These are phyloP conservation scores for Probaryconus sp. DNA, from an alignment of 1,140 invertebrate species.

Conservation along the genomic window DNA sequence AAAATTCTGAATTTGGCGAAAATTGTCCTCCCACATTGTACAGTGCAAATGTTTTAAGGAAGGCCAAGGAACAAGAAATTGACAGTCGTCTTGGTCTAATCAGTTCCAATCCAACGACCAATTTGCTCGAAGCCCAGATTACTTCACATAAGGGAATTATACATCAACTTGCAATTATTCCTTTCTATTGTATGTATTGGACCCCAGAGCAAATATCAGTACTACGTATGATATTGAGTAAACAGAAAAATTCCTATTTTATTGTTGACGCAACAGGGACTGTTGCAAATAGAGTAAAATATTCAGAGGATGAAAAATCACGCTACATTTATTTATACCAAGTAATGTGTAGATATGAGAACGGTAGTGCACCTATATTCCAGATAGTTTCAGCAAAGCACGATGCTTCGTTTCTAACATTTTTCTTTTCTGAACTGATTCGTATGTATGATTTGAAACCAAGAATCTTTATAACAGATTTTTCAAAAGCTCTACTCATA, in stretches of 20 bases:
- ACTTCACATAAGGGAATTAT: constrained; percentile 4
- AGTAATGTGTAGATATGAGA: constrained; percentile 1
- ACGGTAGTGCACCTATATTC: constrained; percentile 13
- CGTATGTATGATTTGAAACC: neutral
- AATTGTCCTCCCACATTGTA: constrained; percentile 12
- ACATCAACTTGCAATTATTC: constrained; percentile 14
- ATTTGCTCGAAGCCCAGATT: constrained; percentile 13
- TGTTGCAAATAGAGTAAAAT: constrained; percentile 18
- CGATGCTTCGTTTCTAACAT: constrained; percentile 29
- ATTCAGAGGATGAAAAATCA: constrained; percentile 1
- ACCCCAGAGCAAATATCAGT: constrained; percentile 15
- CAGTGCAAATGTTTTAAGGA: constrained; percentile 17
- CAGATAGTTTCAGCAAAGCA: constrained; percentile 36
- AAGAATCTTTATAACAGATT: constrained; percentile 22
- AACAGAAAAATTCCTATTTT: neutral
- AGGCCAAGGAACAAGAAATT: constrained; percentile 37
- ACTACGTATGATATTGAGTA: neutral
- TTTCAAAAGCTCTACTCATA: constrained; percentile 27
- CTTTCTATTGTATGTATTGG: constrained; percentile 42
- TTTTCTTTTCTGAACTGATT: constrained; percentile 23
- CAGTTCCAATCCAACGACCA: constrained; percentile 1
- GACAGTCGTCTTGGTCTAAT: constrained; percentile 18
- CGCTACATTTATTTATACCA: constrained; percentile 36
- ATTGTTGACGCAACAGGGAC: constrained; percentile 35
- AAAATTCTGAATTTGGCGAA: constrained; percentile 21